Base-by-base conservation (phyloP, 2,888 invertebrate genomes). In the Microctonus aethiopoides region DNA sequence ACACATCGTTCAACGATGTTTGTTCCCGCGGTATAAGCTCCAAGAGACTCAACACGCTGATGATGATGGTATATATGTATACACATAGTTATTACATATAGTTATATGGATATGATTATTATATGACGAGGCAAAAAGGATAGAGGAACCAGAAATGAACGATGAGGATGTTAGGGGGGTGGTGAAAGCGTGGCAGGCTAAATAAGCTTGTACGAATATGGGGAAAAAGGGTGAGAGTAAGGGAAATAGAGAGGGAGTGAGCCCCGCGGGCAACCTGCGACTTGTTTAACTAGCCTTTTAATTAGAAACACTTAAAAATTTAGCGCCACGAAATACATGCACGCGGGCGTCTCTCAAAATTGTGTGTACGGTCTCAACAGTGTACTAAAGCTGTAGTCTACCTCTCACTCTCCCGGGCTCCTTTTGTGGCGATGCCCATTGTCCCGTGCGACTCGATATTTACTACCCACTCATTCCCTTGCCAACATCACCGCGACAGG, bases 241-340 rank as follows among this genome's bases (percentile, higher is more conserved):
- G n/a, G 16, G 46, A 46, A 46, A 46, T 9, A 46, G 46, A 9
- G 46, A 46, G 46, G 7, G 16, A 46, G 16, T 20, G 46, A n/a
- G 66, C 77, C 84, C 83, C 79, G 76, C 77, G 81, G 85, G 85
- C 83, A 77, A 81, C 75, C 75, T 73, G 76, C 74, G 79, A 80
- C 85, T 85, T 87, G 86, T 87, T 86, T 87, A 87, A 87, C 86
- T 83, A 86, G 86, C 85, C 85, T 86, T 87, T 87, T 87, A 87
- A 87, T 87, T 87, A 87, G 86, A 84, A 86, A 84, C 84, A 84
- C 79, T 87, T 84, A 86, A 87, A 87, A 87, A 87, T 87, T 87
- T 84, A 87, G 78, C 84, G 79, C 70, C 83, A 79, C 81, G 82
- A 83, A 82, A 84, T 84, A 83, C 81, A 82, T 80, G 80, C 81